Conservation (phyloP, 2,797 vertebrate genomes). For the Hoplostethus atlanticus region DNA sequence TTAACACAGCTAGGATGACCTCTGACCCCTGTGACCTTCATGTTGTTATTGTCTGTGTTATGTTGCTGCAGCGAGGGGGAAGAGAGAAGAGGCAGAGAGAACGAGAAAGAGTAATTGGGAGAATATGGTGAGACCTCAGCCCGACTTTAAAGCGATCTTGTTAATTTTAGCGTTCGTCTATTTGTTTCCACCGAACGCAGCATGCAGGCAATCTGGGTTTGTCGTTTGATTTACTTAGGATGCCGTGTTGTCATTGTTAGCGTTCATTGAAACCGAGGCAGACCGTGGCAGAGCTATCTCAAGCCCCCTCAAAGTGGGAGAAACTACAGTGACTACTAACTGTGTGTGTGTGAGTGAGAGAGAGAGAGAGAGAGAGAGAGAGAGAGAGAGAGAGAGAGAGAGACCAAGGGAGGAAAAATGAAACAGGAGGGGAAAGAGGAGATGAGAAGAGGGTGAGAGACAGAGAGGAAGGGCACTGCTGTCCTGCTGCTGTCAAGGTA, state of each 20-base stretch:
- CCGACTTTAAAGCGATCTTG: not conserved
- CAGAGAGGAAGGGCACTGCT: not conserved
- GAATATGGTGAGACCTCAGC: not conserved
- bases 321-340: too few relatives aligned
- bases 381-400: too few relatives aligned
- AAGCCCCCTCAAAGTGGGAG: too few relatives aligned
- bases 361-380: too few relatives aligned
- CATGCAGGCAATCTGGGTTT: too few relatives aligned
- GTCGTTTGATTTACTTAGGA: too few relatives aligned
- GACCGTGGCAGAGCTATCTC: too few relatives aligned
- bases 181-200: slow-evolving; percentile 1
- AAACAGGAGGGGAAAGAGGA: not conserved
- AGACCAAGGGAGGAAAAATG: too few relatives aligned
- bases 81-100: not conserved
- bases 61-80: not conserved
- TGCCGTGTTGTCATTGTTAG: too few relatives aligned
- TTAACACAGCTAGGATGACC: slow-evolving; percentile 37
- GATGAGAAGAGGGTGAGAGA: slow-evolving; percentile 6
- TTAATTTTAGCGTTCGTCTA: not conserved
- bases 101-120: not conserved
- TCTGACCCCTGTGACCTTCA: slow-evolving; percentile 5
- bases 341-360: too few relatives aligned
- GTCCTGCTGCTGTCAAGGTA: slow-evolving; percentile 30
- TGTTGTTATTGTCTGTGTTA: slow-evolving; percentile 12
- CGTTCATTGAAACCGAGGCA: too few relatives aligned